A percentile compares a stretch with the other conserved stretches of the same genome.
phyloP scores from a whole-genome alignment of 1,140 invertebrate genomes.

The Argopecten irradians region DNA sequence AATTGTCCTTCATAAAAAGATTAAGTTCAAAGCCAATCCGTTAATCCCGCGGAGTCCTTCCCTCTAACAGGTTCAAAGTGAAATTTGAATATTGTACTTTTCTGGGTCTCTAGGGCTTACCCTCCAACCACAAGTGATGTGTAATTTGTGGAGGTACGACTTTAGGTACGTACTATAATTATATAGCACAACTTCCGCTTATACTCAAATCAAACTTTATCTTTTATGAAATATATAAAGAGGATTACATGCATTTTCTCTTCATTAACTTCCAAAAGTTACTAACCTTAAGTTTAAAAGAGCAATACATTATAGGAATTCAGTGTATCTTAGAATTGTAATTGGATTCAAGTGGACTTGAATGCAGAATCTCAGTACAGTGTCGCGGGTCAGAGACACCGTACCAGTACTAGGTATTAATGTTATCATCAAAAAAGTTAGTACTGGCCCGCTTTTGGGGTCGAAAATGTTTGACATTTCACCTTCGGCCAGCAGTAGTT shows the following conservation, averaged over 20 bases:
- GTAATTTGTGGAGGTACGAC: neutral
- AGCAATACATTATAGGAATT: neutral
- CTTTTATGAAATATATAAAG: conserved; percentile 19
- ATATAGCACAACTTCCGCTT: neutral
- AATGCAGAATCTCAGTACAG: neutral
- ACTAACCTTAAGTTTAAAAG: neutral
- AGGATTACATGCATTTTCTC: conserved; percentile 10
- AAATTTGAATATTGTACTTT: conserved; percentile 16
- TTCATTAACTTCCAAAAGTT: conserved; percentile 11
- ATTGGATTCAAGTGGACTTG: conserved; percentile 14
- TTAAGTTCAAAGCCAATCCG: conserved; percentile 2
- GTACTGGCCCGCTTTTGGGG: neutral
- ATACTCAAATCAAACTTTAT: conserved; percentile 19
- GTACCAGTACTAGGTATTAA: neutral
- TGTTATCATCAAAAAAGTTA: neutral
- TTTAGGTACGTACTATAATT: neutral
- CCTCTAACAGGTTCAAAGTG: neutral
- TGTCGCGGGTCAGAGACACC: neutral
- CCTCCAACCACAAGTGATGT: neutral
- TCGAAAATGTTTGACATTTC: neutral
- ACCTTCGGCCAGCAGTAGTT: too few relatives aligned
- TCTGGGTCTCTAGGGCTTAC: neutral
- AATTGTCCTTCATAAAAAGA: conserved; percentile 14
- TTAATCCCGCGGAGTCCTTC: neutral
- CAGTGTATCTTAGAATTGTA: neutral